Conservation (phyloP, 2,797 vertebrate genomes). For the Melanotaenia nigrans region DNA sequence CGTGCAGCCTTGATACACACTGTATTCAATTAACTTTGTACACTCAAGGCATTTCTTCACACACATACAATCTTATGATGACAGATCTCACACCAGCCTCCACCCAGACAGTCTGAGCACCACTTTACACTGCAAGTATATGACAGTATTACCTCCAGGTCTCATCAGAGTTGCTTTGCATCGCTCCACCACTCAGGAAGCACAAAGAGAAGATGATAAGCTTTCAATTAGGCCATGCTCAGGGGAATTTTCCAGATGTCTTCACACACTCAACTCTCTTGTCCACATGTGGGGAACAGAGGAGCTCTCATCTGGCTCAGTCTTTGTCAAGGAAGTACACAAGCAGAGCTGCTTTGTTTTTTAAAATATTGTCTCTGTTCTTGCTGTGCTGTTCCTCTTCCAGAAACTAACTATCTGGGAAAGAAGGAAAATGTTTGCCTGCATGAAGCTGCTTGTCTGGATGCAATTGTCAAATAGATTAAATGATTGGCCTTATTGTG, state of each 20-base stretch:
- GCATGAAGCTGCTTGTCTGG: slow-evolving; percentile 58
- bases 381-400: slow-evolving; percentile 48
- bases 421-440: slow-evolving; percentile 45
- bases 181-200: slow-evolving; percentile 65
- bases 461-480: slow-evolving; percentile 59
- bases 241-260: slow-evolving; percentile 81
- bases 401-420: slow-evolving; percentile 51
- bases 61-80: slow-evolving; percentile 59
- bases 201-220: slow-evolving; percentile 81
- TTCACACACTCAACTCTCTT: slow-evolving; percentile 70
- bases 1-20: slow-evolving; percentile 71
- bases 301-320: slow-evolving; percentile 69
- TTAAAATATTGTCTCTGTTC: slow-evolving; percentile 37
- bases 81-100: slow-evolving; percentile 71
- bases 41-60: slow-evolving; percentile 69
- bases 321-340: slow-evolving; percentile 62
- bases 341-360: slow-evolving; percentile 42
- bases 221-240: slow-evolving; percentile 81
- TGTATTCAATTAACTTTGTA: slow-evolving; percentile 80
- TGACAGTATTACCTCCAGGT: slow-evolving; percentile 68
- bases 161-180: slow-evolving; percentile 51
- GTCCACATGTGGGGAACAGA: slow-evolving; percentile 78
- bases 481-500: slow-evolving; percentile 52
- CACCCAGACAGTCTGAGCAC: slow-evolving; percentile 56
- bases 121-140: slow-evolving; percentile 49